Percentiles rank a stretch among this genome's conserved stretches.
Evolutionary conservation across 2,888 invertebrate genomes (phyloP).

Genomic region (Arctia plantaginis): DNA sequence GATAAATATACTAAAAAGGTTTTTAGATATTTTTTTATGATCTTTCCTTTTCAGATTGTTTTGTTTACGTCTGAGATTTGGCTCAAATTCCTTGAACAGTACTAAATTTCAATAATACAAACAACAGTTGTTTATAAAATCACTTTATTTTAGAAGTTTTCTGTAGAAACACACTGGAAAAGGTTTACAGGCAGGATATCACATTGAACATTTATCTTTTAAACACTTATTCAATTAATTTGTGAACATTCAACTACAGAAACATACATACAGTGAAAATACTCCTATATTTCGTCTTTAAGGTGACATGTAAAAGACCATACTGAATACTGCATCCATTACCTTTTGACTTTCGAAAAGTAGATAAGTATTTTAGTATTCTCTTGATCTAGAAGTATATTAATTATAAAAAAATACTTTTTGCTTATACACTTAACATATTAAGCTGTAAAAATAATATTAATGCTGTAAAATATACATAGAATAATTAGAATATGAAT

Average conservation of each 20-base stretch:
- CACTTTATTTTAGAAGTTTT: constrained; percentile 74
- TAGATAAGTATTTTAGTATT: constrained; percentile 18
- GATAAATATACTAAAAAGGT: background rate
- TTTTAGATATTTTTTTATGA: background rate
- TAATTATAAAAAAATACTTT: background rate
- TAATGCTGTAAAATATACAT: constrained; percentile 2
- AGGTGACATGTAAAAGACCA: constrained; percentile 31
- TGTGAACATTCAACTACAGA: constrained; percentile 57
- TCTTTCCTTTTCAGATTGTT: background rate
- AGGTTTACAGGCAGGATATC: constrained; percentile 84
- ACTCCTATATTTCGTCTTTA: constrained; percentile 24
- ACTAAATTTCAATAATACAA: constrained; percentile 33
- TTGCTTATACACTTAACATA: background rate
- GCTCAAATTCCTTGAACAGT: background rate
- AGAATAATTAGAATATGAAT: background rate
- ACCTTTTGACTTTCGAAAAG: constrained; percentile 17
- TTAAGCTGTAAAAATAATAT: constrained; percentile 6
- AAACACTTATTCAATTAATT: constrained; percentile 58
- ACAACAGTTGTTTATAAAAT: constrained; percentile 68
- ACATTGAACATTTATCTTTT: constrained; percentile 81
- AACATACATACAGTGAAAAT: constrained; percentile 50
- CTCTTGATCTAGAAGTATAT: constrained; percentile 27
- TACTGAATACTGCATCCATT: constrained; percentile 20
- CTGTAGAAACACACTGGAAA: constrained; percentile 80
- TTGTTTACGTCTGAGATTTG: background rate